These are phyloP conservation scores for Erpornis zantholeuca DNA, from an alignment of 2,113 vertebrate species.

Conservation along the genomic window DNA sequence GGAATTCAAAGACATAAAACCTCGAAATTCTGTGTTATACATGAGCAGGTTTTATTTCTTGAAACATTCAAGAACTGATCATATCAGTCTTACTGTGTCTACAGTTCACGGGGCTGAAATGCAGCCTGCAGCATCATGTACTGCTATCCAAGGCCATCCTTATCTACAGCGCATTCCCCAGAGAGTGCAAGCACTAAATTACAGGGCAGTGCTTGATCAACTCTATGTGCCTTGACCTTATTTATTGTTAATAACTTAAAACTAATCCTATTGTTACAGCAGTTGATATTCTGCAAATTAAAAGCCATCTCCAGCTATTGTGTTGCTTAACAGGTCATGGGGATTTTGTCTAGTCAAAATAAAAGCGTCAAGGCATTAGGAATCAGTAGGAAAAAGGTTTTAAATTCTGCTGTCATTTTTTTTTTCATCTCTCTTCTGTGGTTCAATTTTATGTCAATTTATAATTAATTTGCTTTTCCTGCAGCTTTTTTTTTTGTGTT, in stretches of 20 bases:
- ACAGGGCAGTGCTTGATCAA: neutral
- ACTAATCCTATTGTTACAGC: neutral
- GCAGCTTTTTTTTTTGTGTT: neutral
- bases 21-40: neutral
- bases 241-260: neutral
- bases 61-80: neutral
- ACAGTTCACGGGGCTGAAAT: neutral
- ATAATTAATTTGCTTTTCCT: neutral
- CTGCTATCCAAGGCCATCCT: neutral
- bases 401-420: neutral
- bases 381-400: neutral
- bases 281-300: neutral
- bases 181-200: neutral
- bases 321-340: neutral
- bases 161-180: neutral
- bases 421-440: neutral
- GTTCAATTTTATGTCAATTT: neutral
- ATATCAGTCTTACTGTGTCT: neutral
- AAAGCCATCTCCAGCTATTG: neutral
- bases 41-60: neutral
- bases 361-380: neutral
- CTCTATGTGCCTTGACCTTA: neutral
- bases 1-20: neutral
- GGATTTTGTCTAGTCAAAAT: neutral
- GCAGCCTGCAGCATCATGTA: neutral